Percentiles rank a stretch among this genome's conserved stretches.
These are phyloP conservation scores for Lepidothrix coronata DNA, from an alignment of 2,113 vertebrate species.

Conservation along the genomic window DNA sequence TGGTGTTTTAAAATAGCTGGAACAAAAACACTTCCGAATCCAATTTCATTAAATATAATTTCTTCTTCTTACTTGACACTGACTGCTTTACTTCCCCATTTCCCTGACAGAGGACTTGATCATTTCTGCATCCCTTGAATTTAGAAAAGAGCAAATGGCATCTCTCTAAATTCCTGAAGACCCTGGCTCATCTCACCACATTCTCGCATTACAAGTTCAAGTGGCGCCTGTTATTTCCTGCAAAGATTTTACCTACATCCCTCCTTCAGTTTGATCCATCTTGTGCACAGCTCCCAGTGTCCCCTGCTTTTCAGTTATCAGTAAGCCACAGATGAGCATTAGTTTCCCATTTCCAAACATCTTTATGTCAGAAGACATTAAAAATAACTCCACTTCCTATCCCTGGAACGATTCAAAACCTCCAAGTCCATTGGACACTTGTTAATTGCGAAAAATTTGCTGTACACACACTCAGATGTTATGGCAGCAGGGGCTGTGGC, in stretches of 20 bases:
- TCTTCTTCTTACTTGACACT: not conserved
- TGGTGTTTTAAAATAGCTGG: not conserved
- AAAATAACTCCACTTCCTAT: not conserved
- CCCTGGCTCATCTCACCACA: fast-evolving
- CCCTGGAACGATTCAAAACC: not conserved
- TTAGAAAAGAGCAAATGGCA: not conserved
- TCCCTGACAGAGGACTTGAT: not conserved
- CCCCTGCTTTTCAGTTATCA: not conserved
- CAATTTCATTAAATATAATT: constrained; percentile 32
- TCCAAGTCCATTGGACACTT: not conserved
- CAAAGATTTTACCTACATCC: not conserved
- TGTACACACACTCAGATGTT: fast-evolving
- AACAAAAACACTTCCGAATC: not conserved
- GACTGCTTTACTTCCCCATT: not conserved
- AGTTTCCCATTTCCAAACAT: not conserved
- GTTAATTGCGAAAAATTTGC: not conserved
- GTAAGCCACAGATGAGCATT: not conserved
- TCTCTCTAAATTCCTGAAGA: not conserved
- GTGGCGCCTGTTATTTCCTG: fast-evolving
- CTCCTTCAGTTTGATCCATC: not conserved
- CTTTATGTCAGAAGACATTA: not conserved
- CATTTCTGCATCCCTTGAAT: not conserved
- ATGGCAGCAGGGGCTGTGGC: fast-evolving
- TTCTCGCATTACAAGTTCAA: not conserved
- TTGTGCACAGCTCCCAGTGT: not conserved